phyloP scores from a whole-genome alignment of 2,888 invertebrate species.

The Limnephilus marmoratus region DNA sequence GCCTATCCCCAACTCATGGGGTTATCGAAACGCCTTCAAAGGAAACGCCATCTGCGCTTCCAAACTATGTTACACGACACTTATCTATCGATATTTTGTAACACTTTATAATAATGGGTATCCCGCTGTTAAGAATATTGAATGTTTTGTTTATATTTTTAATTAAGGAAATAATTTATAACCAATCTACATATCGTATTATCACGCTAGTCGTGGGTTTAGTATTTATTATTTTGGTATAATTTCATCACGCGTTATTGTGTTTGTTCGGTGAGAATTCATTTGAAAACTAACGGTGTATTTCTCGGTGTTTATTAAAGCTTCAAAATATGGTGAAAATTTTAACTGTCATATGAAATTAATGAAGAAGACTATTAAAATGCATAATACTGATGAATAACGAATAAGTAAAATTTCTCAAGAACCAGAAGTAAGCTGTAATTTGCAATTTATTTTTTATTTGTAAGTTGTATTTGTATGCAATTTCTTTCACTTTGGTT shows the following conservation, averaged over 20 bases:
- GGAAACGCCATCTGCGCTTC: constrained; percentile 21
- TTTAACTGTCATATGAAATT: too few relatives aligned
- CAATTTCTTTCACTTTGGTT: too few relatives aligned
- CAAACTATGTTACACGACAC: constrained; percentile 23
- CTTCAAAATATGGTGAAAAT: neutral
- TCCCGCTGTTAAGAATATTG: constrained; percentile 32
- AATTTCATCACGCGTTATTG: constrained; percentile 5
- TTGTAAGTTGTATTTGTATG: too few relatives aligned
- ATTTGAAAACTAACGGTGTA: neutral
- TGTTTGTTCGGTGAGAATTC: constrained; percentile 2
- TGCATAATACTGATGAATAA: too few relatives aligned
- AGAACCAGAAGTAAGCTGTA: too few relatives aligned
- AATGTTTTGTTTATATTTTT: constrained; percentile 48
- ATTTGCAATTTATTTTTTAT: too few relatives aligned
- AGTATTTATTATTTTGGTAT: constrained; percentile 18
- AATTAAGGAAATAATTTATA: constrained; percentile 49
- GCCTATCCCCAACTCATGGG: neutral
- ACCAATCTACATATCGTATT: neutral
- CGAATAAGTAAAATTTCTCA: too few relatives aligned
- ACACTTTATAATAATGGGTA: constrained; percentile 13
- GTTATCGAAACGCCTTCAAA: constrained; percentile 11
- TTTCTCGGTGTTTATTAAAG: neutral
- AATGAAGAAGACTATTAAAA: too few relatives aligned
- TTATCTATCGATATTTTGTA: constrained; percentile 37
- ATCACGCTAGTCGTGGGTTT: constrained; percentile 10